phyloP scores from a whole-genome alignment of 2,113 vertebrate genomes.

The Catharus fuscescens region DNA sequence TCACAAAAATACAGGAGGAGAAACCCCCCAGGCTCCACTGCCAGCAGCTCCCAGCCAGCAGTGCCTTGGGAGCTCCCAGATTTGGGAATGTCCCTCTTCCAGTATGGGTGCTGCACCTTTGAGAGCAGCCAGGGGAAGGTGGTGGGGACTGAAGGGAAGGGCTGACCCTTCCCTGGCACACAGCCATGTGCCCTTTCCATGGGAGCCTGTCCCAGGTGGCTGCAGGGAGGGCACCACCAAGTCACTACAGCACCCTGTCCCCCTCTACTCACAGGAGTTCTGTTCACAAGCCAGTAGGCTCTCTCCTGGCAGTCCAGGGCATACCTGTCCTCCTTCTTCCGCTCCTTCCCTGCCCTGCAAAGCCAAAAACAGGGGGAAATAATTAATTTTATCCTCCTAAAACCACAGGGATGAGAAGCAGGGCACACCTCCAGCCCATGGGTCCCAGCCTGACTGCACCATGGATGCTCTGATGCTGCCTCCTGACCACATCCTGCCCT shows the following conservation, averaged over 20 bases:
- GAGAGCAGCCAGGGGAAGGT: neutral
- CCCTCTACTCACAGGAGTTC: conserved; percentile 84
- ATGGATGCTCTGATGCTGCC: fast-evolving
- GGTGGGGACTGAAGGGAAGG: neutral
- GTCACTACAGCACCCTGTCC: neutral
- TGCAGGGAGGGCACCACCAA: neutral
- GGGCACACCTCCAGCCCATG: fast-evolving
- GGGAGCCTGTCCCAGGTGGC: neutral
- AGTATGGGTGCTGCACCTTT: neutral
- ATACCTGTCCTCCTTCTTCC: conserved; percentile 91
- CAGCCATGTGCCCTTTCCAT: fast-evolving
- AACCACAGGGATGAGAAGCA: neutral
- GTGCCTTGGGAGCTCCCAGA: neutral
- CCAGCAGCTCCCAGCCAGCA: neutral
- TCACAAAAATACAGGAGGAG: neutral
- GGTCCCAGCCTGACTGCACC: fast-evolving
- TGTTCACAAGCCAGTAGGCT: conserved; percentile 96
- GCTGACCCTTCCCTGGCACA: neutral
- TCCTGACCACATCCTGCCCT: neutral
- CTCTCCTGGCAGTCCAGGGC: conserved; percentile 96
- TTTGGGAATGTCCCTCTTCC: neutral
- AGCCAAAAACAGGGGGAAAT: conserved; percentile 6
- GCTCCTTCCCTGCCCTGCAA: conserved; percentile 91
- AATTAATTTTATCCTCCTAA: neutral
- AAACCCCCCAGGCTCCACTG: neutral